Evolutionary conservation across 1,140 invertebrate species (phyloP), one percentile per base, ranked within the genome.

Genomic region (Triops cancriformis): DNA sequence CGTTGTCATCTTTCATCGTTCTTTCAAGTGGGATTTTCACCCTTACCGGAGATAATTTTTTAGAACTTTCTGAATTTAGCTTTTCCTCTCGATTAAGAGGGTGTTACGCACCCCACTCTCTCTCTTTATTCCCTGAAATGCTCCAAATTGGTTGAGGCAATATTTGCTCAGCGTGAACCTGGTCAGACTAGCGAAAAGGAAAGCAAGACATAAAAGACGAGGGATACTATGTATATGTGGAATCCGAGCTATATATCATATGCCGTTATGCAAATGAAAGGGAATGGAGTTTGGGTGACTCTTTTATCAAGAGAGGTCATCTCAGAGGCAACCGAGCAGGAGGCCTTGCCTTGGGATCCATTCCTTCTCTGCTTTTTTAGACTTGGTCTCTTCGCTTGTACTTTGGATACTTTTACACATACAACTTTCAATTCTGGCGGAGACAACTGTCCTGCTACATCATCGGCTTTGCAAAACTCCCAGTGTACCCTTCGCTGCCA

Each of bases 241-340:
- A n/a, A 37, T 23, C 51, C 7, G 51, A 23, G 51, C 18, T 64
- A 64, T 64, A 64, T 64, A 64, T 64, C 51, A 64, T 64, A 64
- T 64, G 51, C 23, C 51, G 51, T 64, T 64, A 64, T 64, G 51
- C 51, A 64, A 64, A 64, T 64, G 51, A 64, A 64, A 23, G 23
- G 51, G 51, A 64, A 64, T 18, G 51, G 23, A 64, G 51, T 64
- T 64, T 64, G 14, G 51, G 51, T 64, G 51, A 64, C 51, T 64
- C 51, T 64, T 64, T 64, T 64, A 64, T 64, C 51, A 14, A 23
- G 51, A 18, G 51, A 64, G 51, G 51, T 64, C 51, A 64, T 64
- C 51, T 64, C 51, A 23, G 51, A 64, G 51, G 51, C 51, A 64
- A 64, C 51, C 51, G 23, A 64, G 51, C 51, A 64, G 51, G 51